A percentile compares a stretch with the other conserved stretches of the same genome.
These are phyloP conservation scores for Gobio gobio DNA, from an alignment of 2,113 vertebrate genomes.

Conservation along the genomic window DNA sequence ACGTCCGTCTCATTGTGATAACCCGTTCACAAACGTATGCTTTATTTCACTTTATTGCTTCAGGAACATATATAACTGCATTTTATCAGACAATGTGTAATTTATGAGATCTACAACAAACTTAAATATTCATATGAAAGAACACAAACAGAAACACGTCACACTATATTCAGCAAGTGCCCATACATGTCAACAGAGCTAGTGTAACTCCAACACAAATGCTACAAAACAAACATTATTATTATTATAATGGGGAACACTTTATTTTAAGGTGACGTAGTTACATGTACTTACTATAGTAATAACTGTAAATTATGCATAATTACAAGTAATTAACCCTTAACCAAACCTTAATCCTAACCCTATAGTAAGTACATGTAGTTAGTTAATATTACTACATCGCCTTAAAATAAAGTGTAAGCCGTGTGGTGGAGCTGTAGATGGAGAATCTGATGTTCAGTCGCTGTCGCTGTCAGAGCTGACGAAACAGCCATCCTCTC, in stretches of 20 bases:
- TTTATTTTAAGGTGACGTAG: no score
- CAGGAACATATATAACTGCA: not conserved
- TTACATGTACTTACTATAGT: no score
- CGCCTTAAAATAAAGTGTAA: no score
- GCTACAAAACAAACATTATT: not conserved
- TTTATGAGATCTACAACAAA: not conserved
- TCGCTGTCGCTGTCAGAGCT: constrained; percentile 68
- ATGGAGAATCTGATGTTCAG: constrained; percentile 59
- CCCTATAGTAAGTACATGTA: no score
- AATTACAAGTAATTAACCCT: no score
- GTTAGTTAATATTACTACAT: no score
- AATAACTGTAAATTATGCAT: no score
- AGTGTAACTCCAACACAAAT: not conserved
- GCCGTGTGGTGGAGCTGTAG: no score
- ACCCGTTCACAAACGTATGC: not conserved
- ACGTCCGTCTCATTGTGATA: not conserved
- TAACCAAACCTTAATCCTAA: no score
- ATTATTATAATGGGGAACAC: not conserved
- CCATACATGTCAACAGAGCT: not conserved
- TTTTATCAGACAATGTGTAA: not conserved
- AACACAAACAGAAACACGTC: not conserved
- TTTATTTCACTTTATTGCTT: not conserved
- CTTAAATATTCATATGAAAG: not conserved
- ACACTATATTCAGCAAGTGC: not conserved
- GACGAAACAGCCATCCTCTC: constrained; percentile 58